Percentiles rank a stretch among this genome's conserved stretches.
These are phyloP conservation scores for Amphipyra berbera DNA, from an alignment of 2,888 invertebrate genomes.

Conservation along the genomic window DNA sequence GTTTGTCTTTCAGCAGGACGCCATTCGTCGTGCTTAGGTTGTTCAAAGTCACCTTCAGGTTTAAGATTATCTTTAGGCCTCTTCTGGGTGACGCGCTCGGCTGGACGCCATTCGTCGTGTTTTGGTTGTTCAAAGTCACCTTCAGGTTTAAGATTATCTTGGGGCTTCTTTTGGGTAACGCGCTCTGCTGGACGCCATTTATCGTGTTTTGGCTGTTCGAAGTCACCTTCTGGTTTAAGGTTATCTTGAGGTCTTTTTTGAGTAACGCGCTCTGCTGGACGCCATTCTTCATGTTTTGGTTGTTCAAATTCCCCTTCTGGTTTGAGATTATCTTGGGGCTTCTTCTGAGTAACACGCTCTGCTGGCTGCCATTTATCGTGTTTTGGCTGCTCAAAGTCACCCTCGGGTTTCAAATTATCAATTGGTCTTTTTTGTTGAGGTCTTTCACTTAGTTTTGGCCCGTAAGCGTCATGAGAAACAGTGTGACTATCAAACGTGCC, in stretches of 20 bases:
- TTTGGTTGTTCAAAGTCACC: constrained; percentile 83
- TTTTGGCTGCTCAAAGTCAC: constrained; percentile 81
- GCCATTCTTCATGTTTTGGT: constrained; percentile 69
- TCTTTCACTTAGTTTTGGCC: constrained; percentile 80
- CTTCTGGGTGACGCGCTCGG: constrained; percentile 23
- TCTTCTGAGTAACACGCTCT: constrained; percentile 84
- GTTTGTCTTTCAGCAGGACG: constrained; percentile 72
- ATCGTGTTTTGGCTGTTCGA: constrained; percentile 80
- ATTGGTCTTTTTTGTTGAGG: constrained; percentile 88
- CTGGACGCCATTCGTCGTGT: constrained; percentile 71
- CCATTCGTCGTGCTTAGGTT: constrained; percentile 70
- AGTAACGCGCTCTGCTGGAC: constrained; percentile 83
- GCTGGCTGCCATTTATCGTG: constrained; percentile 78
- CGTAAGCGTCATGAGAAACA: constrained; percentile 77
- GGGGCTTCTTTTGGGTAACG: constrained; percentile 65
- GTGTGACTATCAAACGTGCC: constrained; percentile 85
- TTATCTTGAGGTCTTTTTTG: constrained; percentile 85
- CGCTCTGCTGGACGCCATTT: constrained; percentile 76
- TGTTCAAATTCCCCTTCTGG: constrained; percentile 89
- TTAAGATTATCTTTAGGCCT: constrained; percentile 87
- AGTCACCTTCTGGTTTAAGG: constrained; percentile 85
- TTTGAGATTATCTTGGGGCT: constrained; percentile 89
- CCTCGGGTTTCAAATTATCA: constrained; percentile 89
- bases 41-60: constrained; percentile 89
- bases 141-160: constrained; percentile 90